A percentile compares a stretch with the other conserved stretches of the same genome.
phyloP scores from a whole-genome alignment of 35 echinoderm and acorn worm genomes.

The Patiria miniata region DNA sequence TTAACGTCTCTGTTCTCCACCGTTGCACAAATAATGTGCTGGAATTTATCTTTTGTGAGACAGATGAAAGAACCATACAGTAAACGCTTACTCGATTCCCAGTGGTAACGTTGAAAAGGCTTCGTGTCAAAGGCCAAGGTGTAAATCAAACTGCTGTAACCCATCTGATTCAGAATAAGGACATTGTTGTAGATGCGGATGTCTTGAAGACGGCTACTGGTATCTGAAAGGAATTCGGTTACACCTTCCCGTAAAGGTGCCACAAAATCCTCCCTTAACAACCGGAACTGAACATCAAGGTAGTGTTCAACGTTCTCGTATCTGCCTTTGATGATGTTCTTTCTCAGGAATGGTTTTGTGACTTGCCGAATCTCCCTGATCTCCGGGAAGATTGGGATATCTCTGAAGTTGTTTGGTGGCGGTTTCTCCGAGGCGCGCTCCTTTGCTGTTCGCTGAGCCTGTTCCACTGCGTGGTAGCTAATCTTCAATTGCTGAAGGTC shows the following conservation, averaged over 20 bases:
- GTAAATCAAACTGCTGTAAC: neutral
- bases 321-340: conserved; percentile 47
- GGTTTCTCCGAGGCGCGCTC: neutral
- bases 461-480: neutral
- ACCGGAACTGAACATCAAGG: conserved; percentile 70
- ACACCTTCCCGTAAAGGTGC: conserved; percentile 58
- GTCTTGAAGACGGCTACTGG: conserved; percentile 15
- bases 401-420: conserved; percentile 83
- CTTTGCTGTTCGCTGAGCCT: conserved; percentile 1
- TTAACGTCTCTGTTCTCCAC: conserved; percentile 51
- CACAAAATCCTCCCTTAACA: conserved; percentile 73
- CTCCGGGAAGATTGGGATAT: conserved; percentile 52
- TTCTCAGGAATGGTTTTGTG: conserved; percentile 57
- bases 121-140: conserved; percentile 19
- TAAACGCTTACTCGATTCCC: conserved; percentile 69
- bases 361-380: conserved; percentile 18
- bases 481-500: neutral
- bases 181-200: conserved; percentile 57
- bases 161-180: neutral
- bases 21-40: conserved; percentile 66
- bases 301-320: conserved; percentile 58
- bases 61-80: conserved; percentile 76
- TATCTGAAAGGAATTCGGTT: conserved; percentile 23
- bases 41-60: conserved; percentile 79
- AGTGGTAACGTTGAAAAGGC: conserved; percentile 36